A percentile compares a stretch with the other conserved stretches of the same genome.
phyloP scores from a whole-genome alignment of 2,888 invertebrate genomes.

The Galerucella pusilla region DNA sequence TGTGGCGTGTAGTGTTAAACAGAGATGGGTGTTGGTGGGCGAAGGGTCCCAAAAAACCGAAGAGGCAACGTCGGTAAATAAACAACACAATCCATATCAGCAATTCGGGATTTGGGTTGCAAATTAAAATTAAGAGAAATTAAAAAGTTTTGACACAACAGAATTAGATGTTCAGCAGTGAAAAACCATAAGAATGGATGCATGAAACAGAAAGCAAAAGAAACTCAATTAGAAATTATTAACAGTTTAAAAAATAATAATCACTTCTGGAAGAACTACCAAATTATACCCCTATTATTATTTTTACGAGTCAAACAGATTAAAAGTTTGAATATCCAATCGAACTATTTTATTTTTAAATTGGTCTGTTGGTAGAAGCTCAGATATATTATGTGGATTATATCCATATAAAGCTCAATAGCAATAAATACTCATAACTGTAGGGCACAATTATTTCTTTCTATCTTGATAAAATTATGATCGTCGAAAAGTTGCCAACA shows the following conservation, averaged over 20 bases:
- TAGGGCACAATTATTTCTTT: too few relatives aligned
- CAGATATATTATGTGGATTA: too few relatives aligned
- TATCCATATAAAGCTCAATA: background rate
- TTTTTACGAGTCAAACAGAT: too few relatives aligned
- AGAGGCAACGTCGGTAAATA: conserved; percentile 49
- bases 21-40: conserved; percentile 59
- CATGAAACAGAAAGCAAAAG: conserved; percentile 65
- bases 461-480: too few relatives aligned
- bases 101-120: conserved; percentile 44
- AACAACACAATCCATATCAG: conserved; percentile 49
- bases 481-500: background rate
- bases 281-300: background rate
- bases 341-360: background rate
- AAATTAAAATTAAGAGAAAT: conserved; percentile 49
- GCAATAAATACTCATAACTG: background rate
- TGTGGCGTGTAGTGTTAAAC: conserved; percentile 41
- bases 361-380: too few relatives aligned
- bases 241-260: conserved; percentile 18
- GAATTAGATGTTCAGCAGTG: conserved; percentile 40
- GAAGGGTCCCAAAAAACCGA: conserved; percentile 54
- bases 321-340: background rate
- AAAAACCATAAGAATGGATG: conserved; percentile 59
- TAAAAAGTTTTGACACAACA: conserved; percentile 43
- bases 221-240: conserved; percentile 47
- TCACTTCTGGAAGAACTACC: conserved; percentile 18